These are phyloP conservation scores for Euzophera pinguis DNA, from an alignment of 2,888 invertebrate species.

Conservation along the genomic window DNA sequence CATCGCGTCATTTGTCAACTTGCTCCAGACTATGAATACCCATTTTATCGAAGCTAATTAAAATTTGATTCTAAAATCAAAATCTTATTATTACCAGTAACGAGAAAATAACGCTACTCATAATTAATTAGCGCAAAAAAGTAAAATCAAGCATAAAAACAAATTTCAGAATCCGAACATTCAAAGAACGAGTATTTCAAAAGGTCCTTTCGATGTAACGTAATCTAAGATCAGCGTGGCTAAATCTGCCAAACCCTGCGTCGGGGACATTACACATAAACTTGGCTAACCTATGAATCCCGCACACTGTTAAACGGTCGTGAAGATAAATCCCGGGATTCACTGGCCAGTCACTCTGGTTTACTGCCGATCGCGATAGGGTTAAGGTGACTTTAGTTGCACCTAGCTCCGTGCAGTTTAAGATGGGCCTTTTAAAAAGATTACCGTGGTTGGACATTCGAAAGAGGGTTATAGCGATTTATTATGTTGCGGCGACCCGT, in stretches of 20 bases:
- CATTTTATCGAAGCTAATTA: too few species aligned
- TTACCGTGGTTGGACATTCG: background rate
- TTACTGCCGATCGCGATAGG: slow-evolving; percentile 11
- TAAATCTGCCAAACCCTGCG: background rate
- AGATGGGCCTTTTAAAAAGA: slow-evolving; percentile 1
- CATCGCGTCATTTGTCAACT: too few species aligned
- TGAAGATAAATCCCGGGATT: slow-evolving; percentile 14
- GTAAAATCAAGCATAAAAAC: background rate
- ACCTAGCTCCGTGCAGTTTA: slow-evolving; percentile 3
- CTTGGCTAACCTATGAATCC: slow-evolving; percentile 4
- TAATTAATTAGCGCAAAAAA: too few species aligned
- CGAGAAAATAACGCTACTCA: too few species aligned
- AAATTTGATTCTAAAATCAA: too few species aligned
- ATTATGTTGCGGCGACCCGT: too few species aligned
- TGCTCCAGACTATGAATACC: too few species aligned
- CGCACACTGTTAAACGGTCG: slow-evolving; percentile 7
- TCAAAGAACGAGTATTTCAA: background rate
- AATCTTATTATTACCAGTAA: too few species aligned
- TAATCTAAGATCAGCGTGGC: background rate
- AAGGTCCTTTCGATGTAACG: background rate
- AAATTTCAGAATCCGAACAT: background rate
- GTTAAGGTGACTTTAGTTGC: slow-evolving; percentile 3
- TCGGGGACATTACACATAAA: slow-evolving; percentile 1
- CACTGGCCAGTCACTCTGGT: slow-evolving; percentile 8
- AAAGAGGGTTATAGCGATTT: background rate